A percentile compares a stretch with the other conserved stretches of the same genome.
phyloP scores from a whole-genome alignment of 2,113 vertebrate genomes.

The Istiophorus platypterus region DNA sequence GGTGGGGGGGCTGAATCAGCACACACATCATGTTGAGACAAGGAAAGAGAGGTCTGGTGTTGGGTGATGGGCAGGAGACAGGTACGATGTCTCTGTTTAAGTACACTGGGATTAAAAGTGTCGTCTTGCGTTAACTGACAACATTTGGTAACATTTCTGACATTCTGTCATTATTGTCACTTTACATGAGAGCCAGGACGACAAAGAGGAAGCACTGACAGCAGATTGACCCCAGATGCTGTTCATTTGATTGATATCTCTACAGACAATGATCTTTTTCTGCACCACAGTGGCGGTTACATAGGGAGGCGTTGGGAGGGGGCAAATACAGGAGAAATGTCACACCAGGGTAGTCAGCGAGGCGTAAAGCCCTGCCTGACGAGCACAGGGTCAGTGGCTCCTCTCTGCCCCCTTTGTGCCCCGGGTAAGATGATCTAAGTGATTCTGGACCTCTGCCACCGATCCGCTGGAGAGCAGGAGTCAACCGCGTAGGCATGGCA shows the following conservation, averaged over 20 bases:
- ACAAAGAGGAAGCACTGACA: slow-evolving; percentile 77
- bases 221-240: slow-evolving; percentile 85
- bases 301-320: slow-evolving; percentile 72
- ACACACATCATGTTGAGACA: slow-evolving; percentile 43
- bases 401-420: slow-evolving; percentile 83
- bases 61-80: slow-evolving; percentile 44
- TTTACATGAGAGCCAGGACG: slow-evolving; percentile 79
- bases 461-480: slow-evolving; percentile 81
- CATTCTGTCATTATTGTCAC: slow-evolving; percentile 82
- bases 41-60: slow-evolving; percentile 43
- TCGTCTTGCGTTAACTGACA: slow-evolving; percentile 62
- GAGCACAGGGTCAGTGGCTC: slow-evolving; percentile 81
- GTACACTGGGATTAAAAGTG: slow-evolving; percentile 52
- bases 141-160: slow-evolving; percentile 73
- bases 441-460: slow-evolving; percentile 85
- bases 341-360: slow-evolving; percentile 84
- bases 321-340: slow-evolving; percentile 82
- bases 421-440: slow-evolving; percentile 91
- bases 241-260: slow-evolving; percentile 86
- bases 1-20: slow-evolving; percentile 22
- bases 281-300: slow-evolving; percentile 73
- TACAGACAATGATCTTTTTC: slow-evolving; percentile 83
- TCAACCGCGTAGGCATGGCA: slow-evolving; percentile 73
- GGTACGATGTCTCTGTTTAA: slow-evolving; percentile 60
- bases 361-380: slow-evolving; percentile 82